These are phyloP conservation scores for Chelidonichthys spinosus DNA, from an alignment of 2,797 vertebrate genomes.

Conservation along the genomic window DNA sequence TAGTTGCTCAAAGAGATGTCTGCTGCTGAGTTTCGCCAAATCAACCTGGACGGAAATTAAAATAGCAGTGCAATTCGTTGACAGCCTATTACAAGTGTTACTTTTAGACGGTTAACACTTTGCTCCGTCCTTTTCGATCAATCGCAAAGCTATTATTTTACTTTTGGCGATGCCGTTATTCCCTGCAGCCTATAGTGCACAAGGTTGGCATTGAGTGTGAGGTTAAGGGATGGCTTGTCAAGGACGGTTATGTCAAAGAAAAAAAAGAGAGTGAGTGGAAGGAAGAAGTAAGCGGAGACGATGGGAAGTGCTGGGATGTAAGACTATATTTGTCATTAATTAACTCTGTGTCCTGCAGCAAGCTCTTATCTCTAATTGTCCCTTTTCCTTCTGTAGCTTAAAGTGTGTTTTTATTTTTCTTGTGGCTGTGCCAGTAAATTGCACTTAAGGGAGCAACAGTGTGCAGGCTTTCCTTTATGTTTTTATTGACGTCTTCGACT, in stretches of 20 bases:
- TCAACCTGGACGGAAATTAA: slow-evolving; percentile 3
- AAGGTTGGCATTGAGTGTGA: not conserved
- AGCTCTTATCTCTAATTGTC: not conserved
- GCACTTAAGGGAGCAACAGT: not conserved
- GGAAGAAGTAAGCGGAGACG: not conserved
- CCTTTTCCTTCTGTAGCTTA: not conserved
- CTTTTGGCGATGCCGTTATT: not conserved
- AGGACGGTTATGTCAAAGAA: slow-evolving; percentile 4
- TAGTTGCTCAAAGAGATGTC: not conserved
- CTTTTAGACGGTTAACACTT: not conserved
- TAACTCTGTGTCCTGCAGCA: slow-evolving; percentile 21
- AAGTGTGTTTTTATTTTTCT: no score
- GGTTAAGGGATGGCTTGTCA: not conserved
- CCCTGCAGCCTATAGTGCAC: not conserved
- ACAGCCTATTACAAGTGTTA: slow-evolving; percentile 3
- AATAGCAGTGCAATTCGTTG: not conserved
- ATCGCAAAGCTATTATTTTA: not conserved
- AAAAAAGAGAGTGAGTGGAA: not conserved
- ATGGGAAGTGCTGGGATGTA: slow-evolving; percentile 2
- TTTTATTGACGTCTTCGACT: not conserved
- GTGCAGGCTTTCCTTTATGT: not conserved
- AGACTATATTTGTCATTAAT: not conserved
- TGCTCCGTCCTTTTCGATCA: not conserved
- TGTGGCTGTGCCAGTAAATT: not conserved
- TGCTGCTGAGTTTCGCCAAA: not conserved